Base-by-base conservation (phyloP, 2,888 invertebrate species). In the Caenorhabditis plicata region DNA sequence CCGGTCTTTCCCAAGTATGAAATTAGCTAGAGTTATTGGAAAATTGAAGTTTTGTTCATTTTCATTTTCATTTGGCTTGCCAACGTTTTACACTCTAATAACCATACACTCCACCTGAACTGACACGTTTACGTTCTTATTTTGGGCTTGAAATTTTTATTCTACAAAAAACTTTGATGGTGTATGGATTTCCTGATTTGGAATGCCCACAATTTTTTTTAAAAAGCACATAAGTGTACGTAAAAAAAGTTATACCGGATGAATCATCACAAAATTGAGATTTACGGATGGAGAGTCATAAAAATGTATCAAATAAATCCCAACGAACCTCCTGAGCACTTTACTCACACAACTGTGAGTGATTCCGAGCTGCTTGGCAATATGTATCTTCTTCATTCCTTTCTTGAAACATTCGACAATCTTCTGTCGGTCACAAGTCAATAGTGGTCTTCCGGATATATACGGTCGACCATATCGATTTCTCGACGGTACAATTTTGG, bases 291-390 rank as follows among this genome's bases (percentile, higher is more conserved):
- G 7, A 13, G n/a, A 20, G 15, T 13, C 44, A 44, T 11, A 9
- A n/a, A n/a, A n/a, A n/a, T n/a, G n/a, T n/a, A n/a, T n/a, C n/a
- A n/a, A n/a, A n/a, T n/a, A n/a, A n/a, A n/a, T n/a, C n/a, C n/a
- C n/a, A 26, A 29, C 46, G 38, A 15, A 74, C 74, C 67, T 74
- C 42, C 73, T 49, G 25, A 74, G 55, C 13, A 74, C 74, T 40
- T 74, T 74, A 39, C 72, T 72, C 36, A 74, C 74, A 61, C 74
- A 74, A 39, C 71, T 71, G 47, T 75, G 75, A 11, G 75, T 75
- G 20, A 75, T 69, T 8, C 75, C 75, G 7, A 75, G 42, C 23
- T 64, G 51, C 41, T 76, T 61, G 1, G 75, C 75, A 46, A 75
- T 75, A 27, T 67, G 56, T 15, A 75, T 75, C 48, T 75, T 75